Conservation (phyloP, 2,113 vertebrate species). For the Neolamprologus variostigma region DNA sequence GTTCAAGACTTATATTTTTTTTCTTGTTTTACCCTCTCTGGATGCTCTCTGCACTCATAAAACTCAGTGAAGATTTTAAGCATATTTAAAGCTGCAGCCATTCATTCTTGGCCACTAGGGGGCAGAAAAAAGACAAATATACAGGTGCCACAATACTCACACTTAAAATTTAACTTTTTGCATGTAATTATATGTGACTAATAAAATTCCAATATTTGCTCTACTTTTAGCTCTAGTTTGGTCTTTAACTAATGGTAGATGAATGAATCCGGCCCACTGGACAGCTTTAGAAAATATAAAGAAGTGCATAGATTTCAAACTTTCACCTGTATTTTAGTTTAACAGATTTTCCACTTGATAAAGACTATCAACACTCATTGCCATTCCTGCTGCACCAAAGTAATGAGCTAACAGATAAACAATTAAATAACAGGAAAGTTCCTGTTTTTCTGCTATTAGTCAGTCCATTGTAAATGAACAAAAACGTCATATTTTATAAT, state of each 20-base stretch:
- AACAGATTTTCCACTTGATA: neutral
- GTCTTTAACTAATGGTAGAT: neutral
- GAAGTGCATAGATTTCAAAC: neutral
- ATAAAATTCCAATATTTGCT: neutral
- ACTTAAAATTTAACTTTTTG: neutral
- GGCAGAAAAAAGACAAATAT: neutral
- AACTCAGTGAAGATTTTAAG: neutral
- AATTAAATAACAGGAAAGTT: neutral
- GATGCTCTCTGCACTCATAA: neutral
- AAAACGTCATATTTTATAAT: neutral
- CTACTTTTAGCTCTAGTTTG: neutral
- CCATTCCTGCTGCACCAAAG: neutral
- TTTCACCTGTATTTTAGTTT: neutral
- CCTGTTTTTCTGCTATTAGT: neutral
- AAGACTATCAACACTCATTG: rapidly evolving
- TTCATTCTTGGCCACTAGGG: neutral
- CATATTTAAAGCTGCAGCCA: neutral
- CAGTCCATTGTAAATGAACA: neutral
- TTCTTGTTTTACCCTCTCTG: neutral
- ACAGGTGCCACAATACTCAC: neutral
- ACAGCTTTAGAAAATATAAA: neutral
- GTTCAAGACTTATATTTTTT: neutral
- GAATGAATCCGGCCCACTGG: rapidly evolving
- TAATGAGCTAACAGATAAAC: neutral
- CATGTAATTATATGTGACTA: neutral